Percentiles rank a stretch among this genome's conserved stretches.
These are phyloP conservation scores for Megastigmus dorsalis DNA, from an alignment of 2,888 invertebrate genomes.

Conservation along the genomic window DNA sequence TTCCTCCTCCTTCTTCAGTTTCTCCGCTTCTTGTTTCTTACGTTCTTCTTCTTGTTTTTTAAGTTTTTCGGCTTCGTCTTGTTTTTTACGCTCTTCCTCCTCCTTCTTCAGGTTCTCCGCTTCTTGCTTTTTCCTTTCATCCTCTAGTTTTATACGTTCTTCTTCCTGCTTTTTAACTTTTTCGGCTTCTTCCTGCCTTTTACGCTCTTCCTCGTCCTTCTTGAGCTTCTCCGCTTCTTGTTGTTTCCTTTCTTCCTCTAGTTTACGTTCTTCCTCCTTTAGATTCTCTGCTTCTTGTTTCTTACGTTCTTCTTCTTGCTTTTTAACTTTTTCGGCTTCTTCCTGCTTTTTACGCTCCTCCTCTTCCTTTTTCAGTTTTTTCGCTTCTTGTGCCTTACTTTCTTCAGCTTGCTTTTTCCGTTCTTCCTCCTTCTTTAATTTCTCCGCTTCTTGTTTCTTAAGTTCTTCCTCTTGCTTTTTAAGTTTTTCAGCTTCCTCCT, in stretches of 20 bases:
- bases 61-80: constrained; percentile 41
- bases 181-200: constrained; percentile 50
- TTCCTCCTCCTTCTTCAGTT: constrained; percentile 41
- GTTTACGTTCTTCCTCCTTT: constrained; percentile 56
- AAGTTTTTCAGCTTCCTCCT: constrained; percentile 52
- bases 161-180: constrained; percentile 59
- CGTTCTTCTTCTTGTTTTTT: constrained; percentile 52
- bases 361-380: constrained; percentile 51
- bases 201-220: constrained; percentile 50
- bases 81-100: constrained; percentile 50
- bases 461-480: constrained; percentile 53
- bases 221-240: constrained; percentile 45
- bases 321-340: constrained; percentile 43
- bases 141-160: too few species aligned
- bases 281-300: constrained; percentile 64
- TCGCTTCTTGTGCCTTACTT: too few species aligned
- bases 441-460: constrained; percentile 52
- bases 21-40: constrained; percentile 44
- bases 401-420: constrained; percentile 25
- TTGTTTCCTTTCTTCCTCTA: constrained; percentile 39
- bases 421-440: constrained; percentile 52
- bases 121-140: too few species aligned
- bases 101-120: constrained; percentile 65
- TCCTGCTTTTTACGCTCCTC: constrained; percentile 50
- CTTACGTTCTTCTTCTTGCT: constrained; percentile 62